phyloP scores from a whole-genome alignment of 2,888 invertebrate genomes.

The Iphiclides podalirius region DNA sequence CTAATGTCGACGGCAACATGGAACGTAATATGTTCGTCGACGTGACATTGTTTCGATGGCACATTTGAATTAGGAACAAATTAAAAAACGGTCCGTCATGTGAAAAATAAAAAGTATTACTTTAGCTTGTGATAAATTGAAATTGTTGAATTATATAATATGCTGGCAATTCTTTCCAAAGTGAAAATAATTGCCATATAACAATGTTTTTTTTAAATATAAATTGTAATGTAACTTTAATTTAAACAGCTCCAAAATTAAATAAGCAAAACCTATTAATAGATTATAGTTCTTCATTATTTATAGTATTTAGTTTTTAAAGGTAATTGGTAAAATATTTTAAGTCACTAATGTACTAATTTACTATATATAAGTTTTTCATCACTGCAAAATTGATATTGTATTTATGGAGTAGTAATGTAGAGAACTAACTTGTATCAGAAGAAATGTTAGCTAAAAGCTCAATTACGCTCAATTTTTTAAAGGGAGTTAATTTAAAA shows the following conservation, averaged over 20 bases:
- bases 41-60: not conserved
- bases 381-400: too few species aligned
- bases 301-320: slow-evolving; percentile 9
- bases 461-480: too few species aligned
- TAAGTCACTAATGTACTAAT: slow-evolving; percentile 17
- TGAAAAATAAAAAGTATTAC: slow-evolving; percentile 15
- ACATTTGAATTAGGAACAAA: not conserved
- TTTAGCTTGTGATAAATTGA: slow-evolving; percentile 9
- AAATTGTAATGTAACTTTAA: not conserved
- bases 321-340: slow-evolving; percentile 2
- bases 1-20: slow-evolving; percentile 23
- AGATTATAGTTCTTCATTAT: not conserved
- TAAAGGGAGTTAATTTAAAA: too few species aligned
- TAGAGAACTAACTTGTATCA: too few species aligned
- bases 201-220: not conserved
- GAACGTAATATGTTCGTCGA: not conserved
- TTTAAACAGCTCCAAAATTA: not conserved
- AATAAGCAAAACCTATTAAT: not conserved
- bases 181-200: not conserved
- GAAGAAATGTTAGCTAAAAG: too few species aligned
- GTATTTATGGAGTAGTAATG: too few species aligned
- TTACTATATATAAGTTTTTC: too few species aligned
- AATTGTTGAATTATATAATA: not conserved
- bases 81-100: not conserved
- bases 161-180: not conserved